Base-by-base conservation (phyloP, 2,113 vertebrate genomes). In the Verasper variegatus region DNA sequence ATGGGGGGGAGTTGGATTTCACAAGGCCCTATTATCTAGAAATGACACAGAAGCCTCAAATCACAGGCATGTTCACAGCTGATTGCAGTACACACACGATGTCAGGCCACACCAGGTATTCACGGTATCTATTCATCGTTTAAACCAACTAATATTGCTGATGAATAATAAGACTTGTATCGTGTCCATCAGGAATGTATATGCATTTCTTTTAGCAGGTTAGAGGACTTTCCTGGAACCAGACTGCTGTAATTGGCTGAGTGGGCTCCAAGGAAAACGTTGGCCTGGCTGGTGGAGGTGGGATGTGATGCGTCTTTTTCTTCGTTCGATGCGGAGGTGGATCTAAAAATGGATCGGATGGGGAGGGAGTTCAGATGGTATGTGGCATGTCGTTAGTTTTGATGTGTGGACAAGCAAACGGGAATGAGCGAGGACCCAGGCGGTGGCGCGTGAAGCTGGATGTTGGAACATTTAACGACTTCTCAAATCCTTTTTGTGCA, bases 241-340 rank as follows among this genome's bases (percentile, higher is more conserved):
- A 72, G 78, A 74, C 58, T 4, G 68, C 58, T 74, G 64, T 76
- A 80, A 81, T 68, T 87, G 85, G 70, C 71, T 73, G 72, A 78
- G 64, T 72, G 71, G 68, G 82, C 56, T 86, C 58, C 17, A 9
- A 57, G 54, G 35, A 68, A 79, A 42, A 74, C 45, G 68, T 68
- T 83, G 76, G 78, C 76, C 68, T 60, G 54, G 54, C 35, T 57
- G 69, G 4, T 80, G 62, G 62, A 82, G 76, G 74, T 87, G 78
- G 82, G 78, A 80, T 80, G 77, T 75, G 71, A 79, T 78, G 71
- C 26, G 42, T 71, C 31, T 60, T 5, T 15, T 26, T 17, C 5
- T 57, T 69, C 60, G 24, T 59, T 23, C 57, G 35, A n/a, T 70
- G 76, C 7, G 74, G 78, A 77, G 88, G 88, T 52, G 78, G 85